phyloP scores from a whole-genome alignment of 2,113 vertebrate species.

The Gadus chalcogrammus region DNA sequence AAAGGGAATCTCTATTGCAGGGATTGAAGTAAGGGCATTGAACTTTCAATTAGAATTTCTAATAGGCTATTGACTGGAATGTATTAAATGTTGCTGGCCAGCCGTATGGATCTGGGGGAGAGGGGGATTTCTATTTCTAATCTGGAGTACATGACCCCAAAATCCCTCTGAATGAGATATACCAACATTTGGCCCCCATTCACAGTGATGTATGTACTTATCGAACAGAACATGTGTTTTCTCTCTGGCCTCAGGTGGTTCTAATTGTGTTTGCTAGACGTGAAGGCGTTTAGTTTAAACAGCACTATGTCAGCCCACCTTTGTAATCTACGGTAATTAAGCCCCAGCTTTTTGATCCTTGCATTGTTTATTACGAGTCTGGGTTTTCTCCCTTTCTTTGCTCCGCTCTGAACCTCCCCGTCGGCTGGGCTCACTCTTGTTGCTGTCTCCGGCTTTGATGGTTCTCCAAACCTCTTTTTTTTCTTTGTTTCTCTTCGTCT shows the following conservation, averaged over 20 bases:
- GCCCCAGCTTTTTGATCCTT: slow-evolving; percentile 53
- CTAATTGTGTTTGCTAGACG: slow-evolving; percentile 38
- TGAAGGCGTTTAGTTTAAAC: slow-evolving; percentile 15
- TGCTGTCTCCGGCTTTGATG: slow-evolving; percentile 60
- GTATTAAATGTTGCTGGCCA: slow-evolving; percentile 88
- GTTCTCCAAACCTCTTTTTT: slow-evolving; percentile 58
- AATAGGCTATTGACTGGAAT: slow-evolving; percentile 95
- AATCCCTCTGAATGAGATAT: slow-evolving; percentile 39
- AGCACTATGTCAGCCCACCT: slow-evolving; percentile 32
- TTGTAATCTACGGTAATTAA: slow-evolving; percentile 44
- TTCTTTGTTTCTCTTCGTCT: slow-evolving; percentile 64
- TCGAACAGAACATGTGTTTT: slow-evolving; percentile 35
- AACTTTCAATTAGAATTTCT: slow-evolving; percentile 98
- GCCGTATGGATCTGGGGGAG: slow-evolving; percentile 80
- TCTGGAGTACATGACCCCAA: slow-evolving; percentile 72
- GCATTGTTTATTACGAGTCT: no score
- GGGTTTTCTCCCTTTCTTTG: slow-evolving; percentile 24
- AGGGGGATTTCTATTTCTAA: slow-evolving; percentile 61
- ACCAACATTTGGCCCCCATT: slow-evolving; percentile 25
- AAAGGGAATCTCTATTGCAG: slow-evolving; percentile 88
- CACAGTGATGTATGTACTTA: slow-evolving; percentile 23
- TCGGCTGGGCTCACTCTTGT: slow-evolving; percentile 37
- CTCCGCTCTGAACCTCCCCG: slow-evolving; percentile 2
- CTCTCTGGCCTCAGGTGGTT: slow-evolving; percentile 31
- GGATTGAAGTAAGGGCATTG: slow-evolving; percentile 83